phyloP scores from a whole-genome alignment of 2,888 invertebrate genomes.

The Nesidiocoris tenuis region DNA sequence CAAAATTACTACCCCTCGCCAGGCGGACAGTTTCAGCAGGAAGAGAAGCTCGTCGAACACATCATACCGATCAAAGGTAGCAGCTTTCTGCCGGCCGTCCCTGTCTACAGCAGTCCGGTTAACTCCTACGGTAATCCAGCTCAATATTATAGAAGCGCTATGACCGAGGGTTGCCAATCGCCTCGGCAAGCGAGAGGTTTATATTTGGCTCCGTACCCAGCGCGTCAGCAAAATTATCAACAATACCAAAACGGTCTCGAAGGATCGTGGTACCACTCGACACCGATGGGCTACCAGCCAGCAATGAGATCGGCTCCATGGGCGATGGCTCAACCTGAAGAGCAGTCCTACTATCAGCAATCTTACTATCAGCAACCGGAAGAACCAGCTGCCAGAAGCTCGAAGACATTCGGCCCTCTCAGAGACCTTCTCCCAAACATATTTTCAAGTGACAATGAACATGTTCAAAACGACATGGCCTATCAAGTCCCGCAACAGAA shows the following conservation, averaged over 20 bases:
- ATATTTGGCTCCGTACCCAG: not conserved
- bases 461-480: not conserved
- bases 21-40: not conserved
- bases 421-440: not conserved
- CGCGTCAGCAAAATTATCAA: not conserved
- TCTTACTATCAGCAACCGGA: not conserved
- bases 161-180: not conserved
- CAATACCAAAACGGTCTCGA: not conserved
- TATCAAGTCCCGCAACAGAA: not conserved
- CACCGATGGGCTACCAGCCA: not conserved
- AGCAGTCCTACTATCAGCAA: not conserved
- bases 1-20: not conserved
- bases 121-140: not conserved
- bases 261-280: not conserved
- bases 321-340: not conserved
- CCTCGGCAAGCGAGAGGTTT: not conserved
- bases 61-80: not conserved
- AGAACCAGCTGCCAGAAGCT: not conserved
- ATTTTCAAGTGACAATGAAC: not conserved
- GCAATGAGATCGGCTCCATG: not conserved
- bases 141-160: not conserved
- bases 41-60: not conserved
- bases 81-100: not conserved
- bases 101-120: not conserved
- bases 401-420: not conserved